phyloP scores from a whole-genome alignment of 1,140 invertebrate genomes.

The Neodiprion fabricii region DNA sequence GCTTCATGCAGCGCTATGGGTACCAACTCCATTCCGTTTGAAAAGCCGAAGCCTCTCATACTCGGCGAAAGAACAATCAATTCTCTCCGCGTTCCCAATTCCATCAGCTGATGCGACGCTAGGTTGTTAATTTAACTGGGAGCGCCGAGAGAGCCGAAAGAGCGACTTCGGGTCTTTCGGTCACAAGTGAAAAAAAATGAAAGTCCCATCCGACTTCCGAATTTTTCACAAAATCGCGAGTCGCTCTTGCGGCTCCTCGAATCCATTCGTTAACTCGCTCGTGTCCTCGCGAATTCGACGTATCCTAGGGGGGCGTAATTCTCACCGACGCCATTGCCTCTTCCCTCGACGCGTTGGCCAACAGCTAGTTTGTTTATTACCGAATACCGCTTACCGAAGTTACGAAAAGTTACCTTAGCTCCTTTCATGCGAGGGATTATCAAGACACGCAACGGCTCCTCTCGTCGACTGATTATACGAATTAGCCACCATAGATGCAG shows the following conservation, averaged over 20 bases:
- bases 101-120: background rate
- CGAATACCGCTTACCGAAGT: background rate
- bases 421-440: background rate
- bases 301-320: background rate
- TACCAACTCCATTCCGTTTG: no score
- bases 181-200: background rate
- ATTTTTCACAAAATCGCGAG: background rate
- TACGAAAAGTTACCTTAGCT: background rate
- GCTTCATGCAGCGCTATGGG: no score
- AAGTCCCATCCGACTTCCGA: background rate
- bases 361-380: background rate
- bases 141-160: no score
- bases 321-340: background rate
- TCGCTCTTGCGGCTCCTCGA: no score
- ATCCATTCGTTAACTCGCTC: no score
- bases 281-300: no score
- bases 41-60: background rate
- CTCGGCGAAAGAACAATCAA: conserved; percentile 1
- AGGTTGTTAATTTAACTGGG: background rate
- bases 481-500: no score
- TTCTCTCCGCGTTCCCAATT: background rate
- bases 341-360: background rate
- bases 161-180: no score
- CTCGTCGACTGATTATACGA: no score
- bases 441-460: background rate